Evolutionary conservation across 2,797 vertebrate species (phyloP).

Genomic region (Acridotheres tristis): DNA sequence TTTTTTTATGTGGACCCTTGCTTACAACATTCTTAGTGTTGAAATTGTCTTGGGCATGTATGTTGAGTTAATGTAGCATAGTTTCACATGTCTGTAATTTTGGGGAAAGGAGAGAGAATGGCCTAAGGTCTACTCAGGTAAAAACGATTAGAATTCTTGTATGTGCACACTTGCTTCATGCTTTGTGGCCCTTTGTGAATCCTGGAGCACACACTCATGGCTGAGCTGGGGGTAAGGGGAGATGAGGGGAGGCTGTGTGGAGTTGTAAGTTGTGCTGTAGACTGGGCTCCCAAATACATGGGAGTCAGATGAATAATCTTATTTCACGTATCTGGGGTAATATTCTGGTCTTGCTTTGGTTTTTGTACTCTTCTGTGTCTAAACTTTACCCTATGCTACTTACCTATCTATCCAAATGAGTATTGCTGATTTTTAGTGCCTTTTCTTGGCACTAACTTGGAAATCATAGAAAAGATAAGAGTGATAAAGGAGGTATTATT

Average conservation of each 20-base stretch:
- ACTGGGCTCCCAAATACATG: background rate
- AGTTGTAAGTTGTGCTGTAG: background rate
- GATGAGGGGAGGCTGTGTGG: too few relatives aligned
- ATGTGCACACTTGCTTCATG: background rate
- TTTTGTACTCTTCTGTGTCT: background rate
- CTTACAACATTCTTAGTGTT: background rate
- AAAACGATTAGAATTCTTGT: background rate
- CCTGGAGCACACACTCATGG: background rate
- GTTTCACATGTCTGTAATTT: background rate
- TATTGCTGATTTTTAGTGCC: background rate
- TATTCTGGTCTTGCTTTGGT: background rate
- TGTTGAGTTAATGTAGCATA: background rate
- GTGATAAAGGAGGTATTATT: background rate
- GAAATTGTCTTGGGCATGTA: background rate
- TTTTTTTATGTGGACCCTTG: background rate
- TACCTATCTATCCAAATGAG: background rate
- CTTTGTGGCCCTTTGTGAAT: background rate
- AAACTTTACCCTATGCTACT: background rate
- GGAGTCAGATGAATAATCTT: background rate
- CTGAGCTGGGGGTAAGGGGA: background rate
- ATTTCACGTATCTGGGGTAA: background rate
- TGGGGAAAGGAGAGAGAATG: background rate
- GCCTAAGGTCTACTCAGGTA: background rate
- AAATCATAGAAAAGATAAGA: background rate
- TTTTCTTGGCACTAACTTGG: background rate